Evolutionary conservation across 2,113 vertebrate genomes (phyloP).

Genomic region (Gasterosteus nipponicus): DNA sequence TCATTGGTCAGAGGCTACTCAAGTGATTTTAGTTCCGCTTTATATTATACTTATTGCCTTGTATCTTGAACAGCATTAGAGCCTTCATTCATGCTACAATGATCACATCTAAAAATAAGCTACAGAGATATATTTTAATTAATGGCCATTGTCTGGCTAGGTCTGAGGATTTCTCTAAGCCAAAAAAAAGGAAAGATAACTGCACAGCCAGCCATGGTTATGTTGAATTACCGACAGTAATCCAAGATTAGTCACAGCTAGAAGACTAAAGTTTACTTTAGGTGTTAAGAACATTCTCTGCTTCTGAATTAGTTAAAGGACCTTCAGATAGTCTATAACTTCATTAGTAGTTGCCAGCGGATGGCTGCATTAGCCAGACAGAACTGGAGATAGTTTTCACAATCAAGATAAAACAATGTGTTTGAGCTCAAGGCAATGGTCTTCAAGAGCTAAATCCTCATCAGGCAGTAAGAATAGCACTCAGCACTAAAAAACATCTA

Average conservation of each 20-base stretch:
- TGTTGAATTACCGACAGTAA: constrained; percentile 41
- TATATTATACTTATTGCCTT: neutral
- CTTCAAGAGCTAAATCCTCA: constrained; percentile 27
- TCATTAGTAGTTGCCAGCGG: constrained; percentile 60
- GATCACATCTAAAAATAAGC: constrained; percentile 8
- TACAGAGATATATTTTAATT: constrained; percentile 1
- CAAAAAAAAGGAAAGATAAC: constrained; percentile 12
- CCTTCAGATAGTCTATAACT: constrained; percentile 55
- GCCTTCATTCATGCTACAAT: neutral
- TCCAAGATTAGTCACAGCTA: constrained; percentile 31
- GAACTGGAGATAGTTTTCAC: constrained; percentile 57
- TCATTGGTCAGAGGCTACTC: neutral
- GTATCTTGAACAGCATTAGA: neutral
- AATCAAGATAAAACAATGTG: constrained; percentile 50
- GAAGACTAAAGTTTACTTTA: constrained; percentile 26
- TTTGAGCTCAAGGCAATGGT: constrained; percentile 24
- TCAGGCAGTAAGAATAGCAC: constrained; percentile 16
- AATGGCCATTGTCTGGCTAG: constrained; percentile 26
- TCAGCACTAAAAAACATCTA: constrained; percentile 3
- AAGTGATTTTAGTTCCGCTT: constrained; percentile 12
- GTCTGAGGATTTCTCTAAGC: constrained; percentile 46
- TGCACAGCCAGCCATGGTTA: constrained; percentile 28
- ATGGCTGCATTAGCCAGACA: constrained; percentile 57
- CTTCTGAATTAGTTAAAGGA: constrained; percentile 60
- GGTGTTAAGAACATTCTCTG: constrained; percentile 46